Evolutionary conservation across 2,888 invertebrate species (phyloP).

Genomic region (Lepidonotus clava): DNA sequence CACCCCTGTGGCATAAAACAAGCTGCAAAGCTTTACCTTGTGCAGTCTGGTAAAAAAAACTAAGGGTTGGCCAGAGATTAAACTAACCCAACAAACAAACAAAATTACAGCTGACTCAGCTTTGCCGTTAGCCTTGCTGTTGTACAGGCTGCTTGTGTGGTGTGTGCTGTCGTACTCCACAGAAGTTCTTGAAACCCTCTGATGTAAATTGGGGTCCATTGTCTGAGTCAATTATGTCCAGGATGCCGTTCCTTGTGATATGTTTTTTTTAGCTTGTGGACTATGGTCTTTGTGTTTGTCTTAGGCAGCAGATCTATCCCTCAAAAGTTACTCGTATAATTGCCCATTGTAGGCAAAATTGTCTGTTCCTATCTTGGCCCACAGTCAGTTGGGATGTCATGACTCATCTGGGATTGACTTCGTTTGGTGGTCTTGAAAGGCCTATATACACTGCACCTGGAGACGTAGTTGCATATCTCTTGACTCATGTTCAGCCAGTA

Average conservation of each 20-base stretch:
- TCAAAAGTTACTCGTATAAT: conserved; percentile 63
- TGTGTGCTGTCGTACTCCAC: neutral
- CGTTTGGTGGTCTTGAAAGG: neutral
- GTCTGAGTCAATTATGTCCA: neutral
- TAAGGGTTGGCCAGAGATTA: too few relatives aligned
- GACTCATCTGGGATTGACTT: conserved; percentile 56
- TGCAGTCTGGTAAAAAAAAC: too few relatives aligned
- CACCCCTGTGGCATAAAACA: too few relatives aligned
- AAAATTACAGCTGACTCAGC: conserved; percentile 29
- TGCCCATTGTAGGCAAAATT: conserved; percentile 62
- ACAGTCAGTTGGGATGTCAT: conserved; percentile 64
- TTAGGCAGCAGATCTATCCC: conserved; percentile 61
- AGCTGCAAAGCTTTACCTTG: too few relatives aligned
- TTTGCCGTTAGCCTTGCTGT: neutral
- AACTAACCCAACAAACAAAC: too few relatives aligned
- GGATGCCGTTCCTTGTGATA: conserved; percentile 25
- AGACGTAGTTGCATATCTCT: neutral
- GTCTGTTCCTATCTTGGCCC: conserved; percentile 65
- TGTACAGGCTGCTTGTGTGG: neutral
- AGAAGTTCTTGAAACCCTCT: neutral
- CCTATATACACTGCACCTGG: conserved; percentile 3
- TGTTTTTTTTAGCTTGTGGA: conserved; percentile 47
- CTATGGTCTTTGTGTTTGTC: conserved; percentile 58
- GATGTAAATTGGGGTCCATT: neutral
- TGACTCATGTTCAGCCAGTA: conserved; percentile 43